Evolutionary conservation across 2,888 invertebrate species (phyloP).

Genomic region (Tortricodes alternella): DNA sequence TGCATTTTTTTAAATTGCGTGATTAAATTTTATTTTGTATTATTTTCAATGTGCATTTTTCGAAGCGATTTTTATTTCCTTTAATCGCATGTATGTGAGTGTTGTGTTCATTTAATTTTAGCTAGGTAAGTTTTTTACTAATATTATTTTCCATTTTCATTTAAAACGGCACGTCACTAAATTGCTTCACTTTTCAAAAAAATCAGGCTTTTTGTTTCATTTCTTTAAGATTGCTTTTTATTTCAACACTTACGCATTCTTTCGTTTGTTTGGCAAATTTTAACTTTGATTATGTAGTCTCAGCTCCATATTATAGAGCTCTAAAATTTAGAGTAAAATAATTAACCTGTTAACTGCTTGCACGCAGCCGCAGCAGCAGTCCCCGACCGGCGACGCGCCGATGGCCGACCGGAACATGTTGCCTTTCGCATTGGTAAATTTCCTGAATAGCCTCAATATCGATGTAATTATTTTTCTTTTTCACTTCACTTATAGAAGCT

Average conservation of each 20-base stretch:
- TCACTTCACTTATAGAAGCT: conserved; percentile 42
- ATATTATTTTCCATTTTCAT: conserved; percentile 29
- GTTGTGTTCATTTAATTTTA: conserved; percentile 16
- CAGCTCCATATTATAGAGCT: not conserved
- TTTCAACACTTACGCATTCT: not conserved
- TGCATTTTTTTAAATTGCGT: not conserved
- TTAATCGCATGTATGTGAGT: conserved; percentile 29
- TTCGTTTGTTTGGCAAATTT: not conserved
- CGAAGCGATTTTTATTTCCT: conserved; percentile 21
- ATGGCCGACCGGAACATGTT: conserved; percentile 74
- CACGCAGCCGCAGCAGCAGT: conserved; percentile 73
- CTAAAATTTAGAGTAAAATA: not conserved
- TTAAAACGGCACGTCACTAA: conserved; percentile 7
- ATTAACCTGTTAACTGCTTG: not conserved
- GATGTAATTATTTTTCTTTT: conserved; percentile 74
- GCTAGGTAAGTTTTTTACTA: conserved; percentile 37
- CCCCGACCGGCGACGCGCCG: conserved; percentile 69
- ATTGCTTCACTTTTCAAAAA: not conserved
- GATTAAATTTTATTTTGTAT: not conserved
- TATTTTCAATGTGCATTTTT: not conserved
- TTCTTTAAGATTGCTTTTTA: not conserved
- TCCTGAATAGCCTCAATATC: conserved; percentile 80
- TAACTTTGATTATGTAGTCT: too few species aligned
- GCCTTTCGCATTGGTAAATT: conserved; percentile 81
- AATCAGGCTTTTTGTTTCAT: not conserved